phyloP scores from a whole-genome alignment of 2,888 invertebrate genomes.

The Tipula vernalis region DNA sequence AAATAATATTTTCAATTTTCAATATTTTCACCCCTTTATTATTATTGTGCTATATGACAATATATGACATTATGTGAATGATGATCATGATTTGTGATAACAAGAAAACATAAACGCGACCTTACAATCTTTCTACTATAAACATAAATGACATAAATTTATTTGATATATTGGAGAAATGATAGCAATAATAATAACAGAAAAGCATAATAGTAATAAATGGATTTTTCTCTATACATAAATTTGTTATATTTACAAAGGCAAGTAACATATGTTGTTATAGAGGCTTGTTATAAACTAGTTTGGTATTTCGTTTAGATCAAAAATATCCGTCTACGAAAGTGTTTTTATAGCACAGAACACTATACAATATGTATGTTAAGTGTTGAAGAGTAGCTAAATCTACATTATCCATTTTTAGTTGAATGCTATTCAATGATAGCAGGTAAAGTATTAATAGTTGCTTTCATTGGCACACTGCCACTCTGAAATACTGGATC shows the following conservation, averaged over 20 bases:
- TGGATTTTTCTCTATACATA: not conserved
- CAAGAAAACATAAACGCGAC: not conserved
- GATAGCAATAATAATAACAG: not conserved
- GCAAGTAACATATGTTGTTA: not conserved
- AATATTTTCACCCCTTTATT: not conserved
- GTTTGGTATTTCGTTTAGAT: not conserved
- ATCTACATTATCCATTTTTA: too few species aligned
- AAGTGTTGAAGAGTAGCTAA: too few species aligned
- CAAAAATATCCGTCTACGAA: too few species aligned
- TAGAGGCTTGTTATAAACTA: not conserved
- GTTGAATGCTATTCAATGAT: too few species aligned
- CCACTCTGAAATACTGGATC: too few species aligned
- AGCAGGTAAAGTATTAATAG: too few species aligned
- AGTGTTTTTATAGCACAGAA: too few species aligned
- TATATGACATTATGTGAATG: not conserved
- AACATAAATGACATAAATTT: not conserved
- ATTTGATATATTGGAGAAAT: not conserved
- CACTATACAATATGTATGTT: too few species aligned
- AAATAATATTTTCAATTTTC: conserved; percentile 4
- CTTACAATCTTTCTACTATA: not conserved
- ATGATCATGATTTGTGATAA: not conserved
- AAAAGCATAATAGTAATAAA: not conserved
- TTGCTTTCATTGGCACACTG: too few species aligned
- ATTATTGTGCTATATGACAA: not conserved
- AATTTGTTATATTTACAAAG: not conserved